Evolutionary conservation across 2,888 invertebrate species (phyloP).

Genomic region (Noctua fimbriata): DNA sequence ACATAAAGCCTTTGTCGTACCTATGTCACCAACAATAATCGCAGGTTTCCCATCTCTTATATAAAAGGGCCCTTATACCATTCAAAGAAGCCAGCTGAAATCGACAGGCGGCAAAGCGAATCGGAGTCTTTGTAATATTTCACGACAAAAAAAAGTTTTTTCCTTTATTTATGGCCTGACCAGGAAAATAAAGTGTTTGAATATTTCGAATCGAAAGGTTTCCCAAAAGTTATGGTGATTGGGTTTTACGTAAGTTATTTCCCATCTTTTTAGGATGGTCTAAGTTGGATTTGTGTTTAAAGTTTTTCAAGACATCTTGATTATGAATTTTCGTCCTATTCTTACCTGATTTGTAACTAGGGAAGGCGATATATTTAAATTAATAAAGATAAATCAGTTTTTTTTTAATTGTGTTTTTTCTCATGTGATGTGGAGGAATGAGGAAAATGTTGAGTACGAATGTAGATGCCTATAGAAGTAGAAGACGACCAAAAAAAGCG

Average conservation of each 20-base stretch:
- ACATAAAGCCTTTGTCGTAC: constrained; percentile 19
- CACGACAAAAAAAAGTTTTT: constrained; percentile 58
- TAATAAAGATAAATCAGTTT: too few relatives aligned
- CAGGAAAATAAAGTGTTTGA: constrained; percentile 54
- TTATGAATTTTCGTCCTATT: not conserved
- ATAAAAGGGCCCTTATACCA: constrained; percentile 28
- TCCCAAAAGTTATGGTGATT: constrained; percentile 62
- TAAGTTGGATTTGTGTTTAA: constrained; percentile 19
- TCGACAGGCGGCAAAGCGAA: constrained; percentile 62
- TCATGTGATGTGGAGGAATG: too few relatives aligned
- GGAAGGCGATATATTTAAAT: not conserved
- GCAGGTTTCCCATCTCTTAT: constrained; percentile 11
- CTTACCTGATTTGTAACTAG: not conserved
- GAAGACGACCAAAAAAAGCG: too few relatives aligned
- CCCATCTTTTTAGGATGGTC: constrained; percentile 12
- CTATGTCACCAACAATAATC: constrained; percentile 39
- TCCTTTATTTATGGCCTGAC: constrained; percentile 62
- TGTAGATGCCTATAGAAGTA: too few relatives aligned
- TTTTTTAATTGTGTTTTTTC: too few relatives aligned
- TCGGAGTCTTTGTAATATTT: constrained; percentile 65
- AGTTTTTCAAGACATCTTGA: constrained; percentile 21
- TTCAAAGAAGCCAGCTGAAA: constrained; percentile 55
- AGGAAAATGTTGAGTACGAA: too few relatives aligned
- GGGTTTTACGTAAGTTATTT: constrained; percentile 44
- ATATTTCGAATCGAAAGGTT: constrained; percentile 51